Base-by-base conservation (phyloP, 2,797 vertebrate species). In the Lerista edwardsae region DNA sequence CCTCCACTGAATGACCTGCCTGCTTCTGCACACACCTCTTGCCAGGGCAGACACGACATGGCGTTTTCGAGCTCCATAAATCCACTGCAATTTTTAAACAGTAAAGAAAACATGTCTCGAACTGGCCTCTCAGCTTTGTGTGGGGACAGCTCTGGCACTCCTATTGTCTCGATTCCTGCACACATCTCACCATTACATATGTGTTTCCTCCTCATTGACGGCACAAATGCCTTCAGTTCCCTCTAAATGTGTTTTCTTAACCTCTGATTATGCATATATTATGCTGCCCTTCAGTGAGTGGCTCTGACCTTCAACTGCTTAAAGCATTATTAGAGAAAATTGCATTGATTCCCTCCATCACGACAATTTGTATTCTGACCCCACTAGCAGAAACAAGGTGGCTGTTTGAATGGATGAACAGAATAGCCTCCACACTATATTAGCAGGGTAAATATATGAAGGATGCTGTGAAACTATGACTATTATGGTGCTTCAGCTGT, bases 81-180 rank as follows among this genome's bases (percentile, higher is more conserved):
- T 69, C n/a, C 47, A 47, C 64, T 23, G 14, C 79, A 69, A 68
- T 69, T 68, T 17, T 47, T 75, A 61, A 85, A 44, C 3, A 29
- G 51, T 5, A 36, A 81, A 34, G n/a, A 51, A 69, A 69, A 55
- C 68, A 69, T 34, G 47, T 68, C 34, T 55, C 41, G 55, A 67
- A 67, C 65, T 75, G 77, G 34, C 61, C 77, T 80, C 80, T 85
- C n/a, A 68, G 21, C 47, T 72, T 59, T 44, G 6, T 85, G n/a
- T 1, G 3, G 61, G 36, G 64, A 75, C 47, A 61, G 12, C n/a
- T 67, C 36, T 61, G 6, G 4, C 9, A n/a, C 36, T 74, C 12
- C 76, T 4, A 9, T 21, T 39, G 59, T 3, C 64, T 47, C 55
- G 8, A 19, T 67, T 25, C 72, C 29, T 65, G 41, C 12, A 19